phyloP scores from a whole-genome alignment of 2,888 invertebrate genomes.

The Synanthedon tipuliformis region DNA sequence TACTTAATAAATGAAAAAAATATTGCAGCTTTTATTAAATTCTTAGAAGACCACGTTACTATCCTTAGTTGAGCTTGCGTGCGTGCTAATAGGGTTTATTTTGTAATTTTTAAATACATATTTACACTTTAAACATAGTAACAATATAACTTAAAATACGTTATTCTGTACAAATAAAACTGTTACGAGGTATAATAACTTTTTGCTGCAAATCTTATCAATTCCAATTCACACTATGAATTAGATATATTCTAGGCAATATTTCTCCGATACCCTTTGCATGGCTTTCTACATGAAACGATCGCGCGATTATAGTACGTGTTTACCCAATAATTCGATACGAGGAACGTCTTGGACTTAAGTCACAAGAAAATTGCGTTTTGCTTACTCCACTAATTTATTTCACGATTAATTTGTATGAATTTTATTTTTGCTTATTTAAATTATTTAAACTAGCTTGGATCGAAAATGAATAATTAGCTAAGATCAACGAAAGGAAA shows the following conservation, averaged over 20 bases:
- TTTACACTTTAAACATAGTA: too few relatives aligned
- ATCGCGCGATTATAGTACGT: constrained; percentile 57
- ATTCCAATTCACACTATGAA: constrained; percentile 40
- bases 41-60: too few relatives aligned
- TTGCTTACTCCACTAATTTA: background rate
- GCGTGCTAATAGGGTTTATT: too few relatives aligned
- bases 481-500: too few relatives aligned
- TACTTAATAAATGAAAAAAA: too few relatives aligned
- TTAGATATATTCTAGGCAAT: constrained; percentile 46
- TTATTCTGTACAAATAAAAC: background rate
- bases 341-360: constrained; percentile 24
- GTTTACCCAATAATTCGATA: constrained; percentile 70
- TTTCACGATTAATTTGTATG: background rate
- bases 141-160: too few relatives aligned
- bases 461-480: too few relatives aligned
- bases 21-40: too few relatives aligned
- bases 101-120: too few relatives aligned
- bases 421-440: too few relatives aligned
- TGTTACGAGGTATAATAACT: constrained; percentile 8
- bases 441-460: too few relatives aligned
- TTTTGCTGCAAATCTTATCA: constrained; percentile 32
- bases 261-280: constrained; percentile 51
- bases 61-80: too few relatives aligned
- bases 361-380: constrained; percentile 15
- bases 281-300: constrained; percentile 53